A percentile compares a stretch with the other conserved stretches of the same genome.
Conservation (phyloP, 2,113 vertebrate genomes). For the Leptodactylus fuscus region DNA sequence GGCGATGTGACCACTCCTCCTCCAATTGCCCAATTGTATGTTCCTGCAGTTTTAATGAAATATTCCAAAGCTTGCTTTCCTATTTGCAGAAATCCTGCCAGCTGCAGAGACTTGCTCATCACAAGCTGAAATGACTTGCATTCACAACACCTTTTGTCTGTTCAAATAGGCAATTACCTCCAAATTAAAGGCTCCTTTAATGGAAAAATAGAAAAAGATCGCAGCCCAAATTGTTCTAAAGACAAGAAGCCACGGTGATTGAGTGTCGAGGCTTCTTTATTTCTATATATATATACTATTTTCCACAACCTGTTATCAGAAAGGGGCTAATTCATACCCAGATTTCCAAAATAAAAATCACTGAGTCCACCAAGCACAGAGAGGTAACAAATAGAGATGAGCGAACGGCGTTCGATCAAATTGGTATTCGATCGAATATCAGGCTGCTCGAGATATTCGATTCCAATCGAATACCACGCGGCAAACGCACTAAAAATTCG, state of each 20-base stretch:
- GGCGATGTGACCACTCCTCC: not conserved
- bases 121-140: slow-evolving; percentile 70
- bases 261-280: slow-evolving; percentile 31
- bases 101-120: slow-evolving; percentile 70
- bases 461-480: too few relatives aligned
- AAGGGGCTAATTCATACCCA: slow-evolving; percentile 14
- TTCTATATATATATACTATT: slow-evolving; percentile 30
- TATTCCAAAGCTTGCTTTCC: slow-evolving; percentile 61
- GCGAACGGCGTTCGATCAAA: too few relatives aligned
- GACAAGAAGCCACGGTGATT: slow-evolving; percentile 50
- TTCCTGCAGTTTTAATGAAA: slow-evolving; percentile 66
- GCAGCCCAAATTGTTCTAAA: slow-evolving; percentile 72
- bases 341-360: not conserved
- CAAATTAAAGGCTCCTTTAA: slow-evolving; percentile 72
- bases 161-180: slow-evolving; percentile 76
- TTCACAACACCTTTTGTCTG: slow-evolving; percentile 73
- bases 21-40: not conserved
- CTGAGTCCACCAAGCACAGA: not conserved
- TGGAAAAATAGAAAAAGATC: slow-evolving; percentile 48
- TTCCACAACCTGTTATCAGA: slow-evolving; percentile 20
- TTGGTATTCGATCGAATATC: too few relatives aligned
- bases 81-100: slow-evolving; percentile 63
- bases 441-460: too few relatives aligned
- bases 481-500: too few relatives aligned
- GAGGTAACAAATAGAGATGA: too few relatives aligned